phyloP scores from a whole-genome alignment of 2,888 invertebrate species.

The Malachius bipustulatus region DNA sequence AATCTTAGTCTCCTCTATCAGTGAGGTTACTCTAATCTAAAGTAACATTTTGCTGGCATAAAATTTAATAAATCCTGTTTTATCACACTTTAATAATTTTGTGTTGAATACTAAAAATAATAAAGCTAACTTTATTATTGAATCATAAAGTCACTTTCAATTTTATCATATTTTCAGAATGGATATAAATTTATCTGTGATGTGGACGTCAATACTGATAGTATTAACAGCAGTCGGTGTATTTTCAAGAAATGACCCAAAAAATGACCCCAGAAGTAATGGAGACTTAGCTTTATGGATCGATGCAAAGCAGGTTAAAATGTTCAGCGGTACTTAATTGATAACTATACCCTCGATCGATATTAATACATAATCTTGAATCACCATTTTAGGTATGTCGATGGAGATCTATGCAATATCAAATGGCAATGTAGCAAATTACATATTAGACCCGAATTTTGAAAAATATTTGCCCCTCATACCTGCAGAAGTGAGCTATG shows the following conservation, averaged over 20 bases:
- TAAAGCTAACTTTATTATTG: too few relatives aligned
- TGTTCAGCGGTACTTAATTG: conserved; percentile 70
- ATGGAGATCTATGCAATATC: conserved; percentile 85
- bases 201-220: conserved; percentile 23
- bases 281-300: conserved; percentile 77
- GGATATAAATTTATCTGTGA: conserved; percentile 23
- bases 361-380: conserved; percentile 3
- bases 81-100: too few relatives aligned
- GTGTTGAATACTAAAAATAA: too few relatives aligned
- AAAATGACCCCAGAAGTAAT: conserved; percentile 34
- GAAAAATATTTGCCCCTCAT: conserved; percentile 82
- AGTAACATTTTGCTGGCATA: too few relatives aligned
- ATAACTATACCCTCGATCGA: too few relatives aligned
- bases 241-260: conserved; percentile 31
- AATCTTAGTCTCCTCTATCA: too few relatives aligned
- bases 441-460: conserved; percentile 80
- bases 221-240: conserved; percentile 22
- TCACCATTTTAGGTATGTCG: conserved; percentile 50
- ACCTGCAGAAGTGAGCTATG: conserved; percentile 82
- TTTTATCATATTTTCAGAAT: conserved; percentile 23
- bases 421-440: conserved; percentile 74
- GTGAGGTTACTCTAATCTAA: too few relatives aligned
- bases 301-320: conserved; percentile 80
- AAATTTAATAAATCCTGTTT: too few relatives aligned
- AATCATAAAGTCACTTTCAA: conserved; percentile 4